Conservation (phyloP, 2,888 invertebrate species). For the Smittia sp. region DNA sequence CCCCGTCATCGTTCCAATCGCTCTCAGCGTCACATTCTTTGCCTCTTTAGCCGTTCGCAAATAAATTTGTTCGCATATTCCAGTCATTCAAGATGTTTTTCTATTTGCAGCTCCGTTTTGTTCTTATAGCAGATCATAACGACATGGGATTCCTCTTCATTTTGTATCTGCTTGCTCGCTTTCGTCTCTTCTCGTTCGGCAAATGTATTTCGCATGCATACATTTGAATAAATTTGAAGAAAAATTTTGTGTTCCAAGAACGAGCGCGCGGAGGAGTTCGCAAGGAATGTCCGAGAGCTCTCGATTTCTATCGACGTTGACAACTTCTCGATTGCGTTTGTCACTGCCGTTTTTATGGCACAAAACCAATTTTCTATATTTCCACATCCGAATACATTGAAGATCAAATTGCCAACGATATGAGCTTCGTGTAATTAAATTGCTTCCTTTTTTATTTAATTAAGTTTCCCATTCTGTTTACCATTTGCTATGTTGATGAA, state of each 20-base stretch:
- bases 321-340: no score
- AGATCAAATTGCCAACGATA: neutral
- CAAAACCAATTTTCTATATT: neutral
- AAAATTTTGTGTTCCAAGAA: neutral
- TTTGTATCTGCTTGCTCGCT: neutral
- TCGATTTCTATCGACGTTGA: no score
- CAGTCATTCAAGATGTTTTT: conserved; percentile 5
- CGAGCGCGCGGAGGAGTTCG: neutral
- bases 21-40: neutral
- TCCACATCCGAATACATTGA: neutral
- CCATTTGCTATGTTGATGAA: neutral
- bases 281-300: no score
- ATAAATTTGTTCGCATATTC: conserved; percentile 4
- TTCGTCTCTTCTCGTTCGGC: neutral
- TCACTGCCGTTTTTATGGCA: neutral
- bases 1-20: neutral
- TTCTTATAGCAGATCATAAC: neutral
- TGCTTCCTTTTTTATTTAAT: neutral
- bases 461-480: neutral
- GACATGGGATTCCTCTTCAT: conserved; percentile 2
- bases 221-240: conserved; percentile 3
- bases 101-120: neutral
- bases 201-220: conserved; percentile 16
- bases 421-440: conserved; percentile 5
- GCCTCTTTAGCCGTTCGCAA: neutral